These are phyloP conservation scores for Labeo catla DNA, from an alignment of 2,113 vertebrate species.

Conservation along the genomic window DNA sequence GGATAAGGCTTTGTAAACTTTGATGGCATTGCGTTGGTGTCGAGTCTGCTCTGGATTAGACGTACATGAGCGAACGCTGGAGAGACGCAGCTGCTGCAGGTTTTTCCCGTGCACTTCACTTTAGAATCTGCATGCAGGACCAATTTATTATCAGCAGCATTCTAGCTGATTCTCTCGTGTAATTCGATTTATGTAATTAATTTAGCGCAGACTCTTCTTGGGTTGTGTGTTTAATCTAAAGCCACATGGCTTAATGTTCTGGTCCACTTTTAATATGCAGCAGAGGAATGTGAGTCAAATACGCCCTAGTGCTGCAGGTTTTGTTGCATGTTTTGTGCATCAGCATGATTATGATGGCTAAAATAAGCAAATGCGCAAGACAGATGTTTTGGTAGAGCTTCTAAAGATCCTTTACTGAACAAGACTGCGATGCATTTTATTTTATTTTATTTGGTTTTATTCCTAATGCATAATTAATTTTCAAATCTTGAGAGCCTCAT, in stretches of 20 bases:
- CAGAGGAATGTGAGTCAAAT: not conserved
- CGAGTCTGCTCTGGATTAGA: constrained; percentile 49
- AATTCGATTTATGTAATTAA: not conserved
- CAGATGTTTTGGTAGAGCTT: not conserved
- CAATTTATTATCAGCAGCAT: not conserved
- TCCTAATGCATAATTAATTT: no score
- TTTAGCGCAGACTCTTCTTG: not conserved
- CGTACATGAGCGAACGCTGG: constrained; percentile 37
- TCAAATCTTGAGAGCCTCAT: no score
- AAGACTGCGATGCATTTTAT: no score
- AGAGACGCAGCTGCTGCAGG: constrained; percentile 25
- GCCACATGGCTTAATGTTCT: not conserved
- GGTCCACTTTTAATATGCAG: not conserved
- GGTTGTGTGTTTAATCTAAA: constrained; percentile 5
- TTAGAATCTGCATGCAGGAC: not conserved
- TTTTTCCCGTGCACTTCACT: not conserved
- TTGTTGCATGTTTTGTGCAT: not conserved
- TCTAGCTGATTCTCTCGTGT: not conserved
- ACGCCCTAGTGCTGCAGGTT: not conserved
- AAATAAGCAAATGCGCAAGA: not conserved
- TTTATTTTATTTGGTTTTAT: no score
- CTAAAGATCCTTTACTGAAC: no score
- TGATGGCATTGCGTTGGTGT: not conserved
- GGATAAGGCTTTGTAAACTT: not conserved
- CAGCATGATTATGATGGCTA: not conserved